Evolutionary conservation across 2,888 invertebrate genomes (phyloP), one percentile per base, ranked within the genome.

Genomic region (Leistus spinibarbis): DNA sequence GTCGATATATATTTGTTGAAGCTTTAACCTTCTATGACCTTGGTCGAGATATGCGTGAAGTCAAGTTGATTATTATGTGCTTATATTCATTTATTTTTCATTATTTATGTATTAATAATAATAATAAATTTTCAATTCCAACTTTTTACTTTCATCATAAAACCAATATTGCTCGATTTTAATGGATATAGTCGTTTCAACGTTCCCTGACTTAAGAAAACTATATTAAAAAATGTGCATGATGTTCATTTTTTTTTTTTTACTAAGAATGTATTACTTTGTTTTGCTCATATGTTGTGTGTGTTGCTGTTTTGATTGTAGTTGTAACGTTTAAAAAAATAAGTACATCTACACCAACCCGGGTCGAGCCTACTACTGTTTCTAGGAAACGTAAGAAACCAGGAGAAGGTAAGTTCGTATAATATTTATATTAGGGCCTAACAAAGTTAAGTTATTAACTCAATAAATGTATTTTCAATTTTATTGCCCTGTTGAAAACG

Each of bases 321-420:
- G 92, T 94, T 89, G 94, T 95, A 86, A 94, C 95, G 82, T 95
- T 94, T 91, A 95, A 94, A 91, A 93, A 93, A 85, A 83, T 85
- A 80, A 82, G 81, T 71, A 77, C 78, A 75, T 79, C 82, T n/a
- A 77, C 81, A 67, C 77, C 82, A 76, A 78, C 82, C 81, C 77
- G 80, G 81, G 77, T 79, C 71, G 80, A 81, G n/a, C 79, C 78
- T 23, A 80, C 80, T 56, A 77, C 79, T 63, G 82, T 83, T 78
- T 87, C 90, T 24, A 89, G 93, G 83, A 93, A 93, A 86, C 87
- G 93, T 83, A 93, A 93, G 86, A 93, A 93, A 82, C 92, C 93
- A 9, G 92, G 92, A 71, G 89, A 87, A 85, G 88, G 90, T 91
- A 87, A 84, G 88, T 60, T 7, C 1, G 24, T n/a, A 24, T 22